Evolutionary conservation across 2,797 vertebrate genomes (phyloP), one percentile per base, ranked within the genome.

Genomic region (Chaetodon trifasciatus): DNA sequence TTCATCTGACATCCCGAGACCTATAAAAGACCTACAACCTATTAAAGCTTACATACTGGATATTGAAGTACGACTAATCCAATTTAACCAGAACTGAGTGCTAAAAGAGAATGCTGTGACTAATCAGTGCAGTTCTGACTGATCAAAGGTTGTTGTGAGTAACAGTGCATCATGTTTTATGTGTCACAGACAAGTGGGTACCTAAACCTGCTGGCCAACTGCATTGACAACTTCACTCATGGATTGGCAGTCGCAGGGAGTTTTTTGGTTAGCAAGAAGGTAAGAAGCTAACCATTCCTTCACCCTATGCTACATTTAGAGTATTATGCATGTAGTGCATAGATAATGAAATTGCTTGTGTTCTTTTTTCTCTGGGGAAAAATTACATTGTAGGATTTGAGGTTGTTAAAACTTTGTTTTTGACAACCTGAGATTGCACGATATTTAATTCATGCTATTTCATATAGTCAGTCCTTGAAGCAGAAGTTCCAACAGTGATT

Each of bases 141-240:
- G 24, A 49, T 32, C 5, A 39, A 13, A 11, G 28, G 21, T 0
- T 61, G 21, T 67, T 32, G 16, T 79, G 39, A 60, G n/a, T 76
- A 72, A 81, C 23, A 17, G 9, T 8, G 8, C 24, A 12, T 60
- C 56, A 6, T 78, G 46, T 60, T 75, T 73, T 21, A 1, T 86
- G 32, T 82, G 1, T 82, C 74, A 65, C 94, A 99, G 98, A 97
- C 96, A 17, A 98, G 97, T 56, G 98, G 98, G 83, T 99, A 99
- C 93, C 95, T 99, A 84, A 99, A 99, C 91, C 95, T 99, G 11
- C 91, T 99, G 88, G 98, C 98, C 74, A 99, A 99, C 94, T 98
- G 97, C 88, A 97, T 99, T 44, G 98, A 99, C 91, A 99, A 99
- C 94, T 99, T 99, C 91, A 99, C 98, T n/a, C 98, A 99, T 0